Evolutionary conservation across 2,113 vertebrate species (phyloP), one percentile per base, ranked within the genome.

Genomic region (Opisthocomus hoazin): DNA sequence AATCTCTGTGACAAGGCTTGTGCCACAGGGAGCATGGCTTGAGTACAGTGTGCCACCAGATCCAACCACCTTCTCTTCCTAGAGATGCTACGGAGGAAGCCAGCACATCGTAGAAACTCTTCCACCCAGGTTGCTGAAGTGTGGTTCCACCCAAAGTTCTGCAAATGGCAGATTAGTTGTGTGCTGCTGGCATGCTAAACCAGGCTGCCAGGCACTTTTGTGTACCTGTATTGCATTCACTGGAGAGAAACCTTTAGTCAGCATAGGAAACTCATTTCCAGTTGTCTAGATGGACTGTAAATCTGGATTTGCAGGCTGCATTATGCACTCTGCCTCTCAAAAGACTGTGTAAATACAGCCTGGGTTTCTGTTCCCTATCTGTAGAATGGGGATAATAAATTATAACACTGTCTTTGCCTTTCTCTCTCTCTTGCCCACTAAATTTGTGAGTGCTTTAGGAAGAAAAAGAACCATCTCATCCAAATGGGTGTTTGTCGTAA

Each of bases 21-120:
- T 27, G 5, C 34, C 58, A 37, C 26, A 41, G 37, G 30, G 11
- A 57, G 29, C 0, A 0, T 2, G 6, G 43, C 12, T 11, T 43
- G 36, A 13, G 43, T 39, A 39, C 51, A 60, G 14, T 1, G 18
- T 24, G n/a, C 22, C n/a, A 36, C 11, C n/a, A 79, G 46, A 70
- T 23, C 23, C 70, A 76, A 12, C 10, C 43, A 16, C 23, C 23
- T 57, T 64, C 46, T 30, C 37, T 32, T 39, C 23, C 53, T 60
- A 29, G 19, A 93, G 45, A 30, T 21, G 8, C 2, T 5, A 16
- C 3, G 50, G 21, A 60, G 26, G 24, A 21, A 61, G n/a, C 10
- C 41, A 84, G 54, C 32, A 65, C 29, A 9, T 27, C 5, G 1
- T 13, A 51, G 43, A 43, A 82, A 75, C 8, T 7, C 57, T 36